Evolutionary conservation across 1,140 invertebrate species (phyloP).

Genomic region (Copidosoma floridanum): DNA sequence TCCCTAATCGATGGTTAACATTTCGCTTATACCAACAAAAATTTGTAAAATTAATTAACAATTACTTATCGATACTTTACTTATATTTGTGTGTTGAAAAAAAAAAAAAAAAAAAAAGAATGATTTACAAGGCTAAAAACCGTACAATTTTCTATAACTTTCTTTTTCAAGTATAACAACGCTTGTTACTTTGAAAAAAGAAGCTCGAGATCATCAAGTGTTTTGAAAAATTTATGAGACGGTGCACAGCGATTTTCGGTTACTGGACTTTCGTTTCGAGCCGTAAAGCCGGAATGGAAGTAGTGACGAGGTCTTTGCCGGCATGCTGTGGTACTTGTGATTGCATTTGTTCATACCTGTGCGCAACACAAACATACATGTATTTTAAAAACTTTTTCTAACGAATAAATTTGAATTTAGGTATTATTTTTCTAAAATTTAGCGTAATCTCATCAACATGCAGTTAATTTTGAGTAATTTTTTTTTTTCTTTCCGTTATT

Average conservation of each 20-base stretch:
- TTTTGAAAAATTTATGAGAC: slow-evolving; percentile 13
- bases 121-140: background rate
- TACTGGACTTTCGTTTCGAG: slow-evolving; percentile 22
- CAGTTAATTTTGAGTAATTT: too few species aligned
- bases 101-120: background rate
- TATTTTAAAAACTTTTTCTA: too few species aligned
- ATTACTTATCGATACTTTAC: background rate
- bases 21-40: too few species aligned
- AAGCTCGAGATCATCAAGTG: slow-evolving; percentile 18
- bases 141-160: background rate
- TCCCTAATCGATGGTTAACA: too few species aligned
- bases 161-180: slow-evolving; percentile 4
- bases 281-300: slow-evolving; percentile 23
- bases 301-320: slow-evolving; percentile 26
- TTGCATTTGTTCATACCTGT: slow-evolving; percentile 28
- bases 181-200: slow-evolving; percentile 8
- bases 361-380: slow-evolving; percentile 12
- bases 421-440: too few species aligned
- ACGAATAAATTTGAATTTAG: too few species aligned
- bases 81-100: background rate
- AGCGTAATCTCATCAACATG: too few species aligned
- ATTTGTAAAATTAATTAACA: slow-evolving; percentile 12
- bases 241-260: slow-evolving; percentile 25
- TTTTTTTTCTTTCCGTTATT: too few species aligned
- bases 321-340: slow-evolving; percentile 29